Base-by-base conservation (phyloP, 2,888 invertebrate species). In the Tiliacea citrago region DNA sequence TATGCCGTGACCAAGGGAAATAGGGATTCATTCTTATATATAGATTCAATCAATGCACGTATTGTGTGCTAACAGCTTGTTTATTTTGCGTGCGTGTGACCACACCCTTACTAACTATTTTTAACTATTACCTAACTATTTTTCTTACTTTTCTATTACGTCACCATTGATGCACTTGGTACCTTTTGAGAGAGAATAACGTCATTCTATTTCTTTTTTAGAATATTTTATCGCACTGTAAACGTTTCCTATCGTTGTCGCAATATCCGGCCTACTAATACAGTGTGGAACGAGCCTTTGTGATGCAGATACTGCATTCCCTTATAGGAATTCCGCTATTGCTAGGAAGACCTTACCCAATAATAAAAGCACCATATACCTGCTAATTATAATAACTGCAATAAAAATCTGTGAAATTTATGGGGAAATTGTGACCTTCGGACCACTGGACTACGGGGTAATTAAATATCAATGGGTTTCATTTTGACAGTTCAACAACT, bases 271-370 rank as follows among this genome's bases (percentile, higher is more conserved):
- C 51, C 61, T 42, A 18, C 66, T 60, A 0, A 24, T 69, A 62
- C 12, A 69, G 51, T 47, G 63, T 65, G 65, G n/a, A 81, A 81
- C 10, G 76, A 76, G 68, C 81, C 81, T 84, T 81, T 82, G 71
- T 84, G 55, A 58, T 53, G 13, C n/a, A 47, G 24, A 39, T 2
- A 45, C 18, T 75, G 75, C 60, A 66, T 13, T 49, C 7, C 21
- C 61, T 10, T 21, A 57, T 10, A 62, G 21, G 61, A 73, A 47
- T 39, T 58, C 6, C 18, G 24, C 51, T 53, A 9, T 71, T 53
- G 13, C 12, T 47, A n/a, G 47, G 13, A 42, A 16, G 39, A 45
- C 55, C 57, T 49, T 58, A 21, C 57, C 16, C 45, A 53, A 53
- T 74, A 29, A 39, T 57, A 66, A 66, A 35, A 35, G 0, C 65